Conservation (phyloP, 2,888 invertebrate genomes). For the Meteorus cinctellus region DNA sequence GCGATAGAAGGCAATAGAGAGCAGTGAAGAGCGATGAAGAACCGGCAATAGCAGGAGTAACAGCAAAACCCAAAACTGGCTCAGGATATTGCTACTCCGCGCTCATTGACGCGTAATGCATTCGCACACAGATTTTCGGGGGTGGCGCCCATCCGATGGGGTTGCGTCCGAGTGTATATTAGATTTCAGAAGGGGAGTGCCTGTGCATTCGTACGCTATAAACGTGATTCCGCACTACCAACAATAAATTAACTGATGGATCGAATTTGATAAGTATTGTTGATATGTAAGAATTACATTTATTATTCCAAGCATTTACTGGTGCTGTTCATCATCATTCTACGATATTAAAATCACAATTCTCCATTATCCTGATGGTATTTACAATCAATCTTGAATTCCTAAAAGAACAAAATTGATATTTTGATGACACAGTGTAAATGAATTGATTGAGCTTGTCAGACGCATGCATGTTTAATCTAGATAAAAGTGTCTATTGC, state of each 20-base stretch:
- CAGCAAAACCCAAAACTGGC: conserved; percentile 38
- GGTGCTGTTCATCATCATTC: no score
- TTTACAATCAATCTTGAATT: neutral
- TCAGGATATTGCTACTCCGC: conserved; percentile 73
- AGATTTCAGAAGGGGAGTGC: conserved; percentile 41
- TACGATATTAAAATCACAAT: neutral
- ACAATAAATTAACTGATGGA: conserved; percentile 41
- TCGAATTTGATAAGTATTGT: conserved; percentile 23
- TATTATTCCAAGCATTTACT: neutral
- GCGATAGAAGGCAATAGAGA: conserved; percentile 32
- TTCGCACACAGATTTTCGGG: conserved; percentile 68
- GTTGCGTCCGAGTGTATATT: conserved; percentile 19
- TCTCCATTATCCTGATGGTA: no score
- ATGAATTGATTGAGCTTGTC: conserved; percentile 28
- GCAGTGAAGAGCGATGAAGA: conserved; percentile 25
- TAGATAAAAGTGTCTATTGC: conserved; percentile 23
- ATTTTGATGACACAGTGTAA: neutral
- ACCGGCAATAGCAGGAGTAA: conserved; percentile 44
- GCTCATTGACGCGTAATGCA: conserved; percentile 73
- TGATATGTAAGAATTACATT: neutral
- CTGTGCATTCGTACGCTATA: conserved; percentile 37
- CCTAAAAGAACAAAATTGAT: neutral
- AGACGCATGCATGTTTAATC: conserved; percentile 34
- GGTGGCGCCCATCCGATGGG: conserved; percentile 52
- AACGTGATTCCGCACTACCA: conserved; percentile 41